Evolutionary conservation across 2,797 vertebrate species (phyloP), one percentile per base, ranked within the genome.

Genomic region (Botia kubotai): DNA sequence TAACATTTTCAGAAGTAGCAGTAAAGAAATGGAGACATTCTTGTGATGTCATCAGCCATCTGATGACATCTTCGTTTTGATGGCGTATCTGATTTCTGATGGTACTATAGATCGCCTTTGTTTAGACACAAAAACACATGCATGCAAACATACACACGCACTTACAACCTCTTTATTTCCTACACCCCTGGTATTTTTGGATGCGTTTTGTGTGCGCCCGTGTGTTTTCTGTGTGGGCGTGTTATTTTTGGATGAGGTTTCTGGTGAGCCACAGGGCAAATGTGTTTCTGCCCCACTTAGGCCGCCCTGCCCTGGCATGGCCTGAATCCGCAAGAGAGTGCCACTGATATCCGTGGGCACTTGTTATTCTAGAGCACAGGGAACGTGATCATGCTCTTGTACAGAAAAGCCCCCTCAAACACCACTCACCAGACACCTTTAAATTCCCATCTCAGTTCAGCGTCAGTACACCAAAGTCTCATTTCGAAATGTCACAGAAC

Each of bases 241-340:
- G 43, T 75, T 75, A 75, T 86, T 78, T 82, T 74, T 80, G 79
- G 74, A 69, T 39, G 74, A 82, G 83, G 87, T 83, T 83, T 80
- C 82, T 90, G 87, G 84, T 89, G 86, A 87, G 89, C 87, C 84
- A 67, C 29, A 57, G 92, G 92, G 86, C 50, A 79, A 82, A 91
- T 94, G 86, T 90, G 90, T 90, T 93, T 93, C 93, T 94, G 92
- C 93, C 93, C 92, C 89, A 93, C 91, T 93, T 94, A 83, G 78
- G 88, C 71, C 79, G 79, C 85, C 90, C 72, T 90, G 88, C 86
- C 87, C 90, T 91, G 89, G 86, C 87, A 70, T 48, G 67, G 73
- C 71, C 60, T 77, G 39, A 63, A 58, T 43, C 10, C 46, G 78
- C 72, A 83, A 21, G 65, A 66, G 43, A 75, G 62, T 78, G 73